A percentile compares a stretch with the other conserved stretches of the same genome.
Conservation (phyloP, 2,888 invertebrate genomes). For the Drepana falcataria region DNA sequence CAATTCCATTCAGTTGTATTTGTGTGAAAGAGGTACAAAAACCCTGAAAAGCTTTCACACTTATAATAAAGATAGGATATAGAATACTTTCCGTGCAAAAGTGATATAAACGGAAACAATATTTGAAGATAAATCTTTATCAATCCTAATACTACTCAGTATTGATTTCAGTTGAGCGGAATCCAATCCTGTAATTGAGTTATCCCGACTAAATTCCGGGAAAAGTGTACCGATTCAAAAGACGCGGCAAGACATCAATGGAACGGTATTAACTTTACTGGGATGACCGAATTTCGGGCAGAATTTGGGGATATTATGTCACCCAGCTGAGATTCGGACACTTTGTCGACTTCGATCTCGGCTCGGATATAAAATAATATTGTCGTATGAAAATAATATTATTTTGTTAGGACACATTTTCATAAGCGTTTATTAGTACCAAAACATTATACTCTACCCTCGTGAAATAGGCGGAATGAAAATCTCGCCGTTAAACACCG, state of each 20-base stretch:
- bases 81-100: neutral
- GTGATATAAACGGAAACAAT: neutral
- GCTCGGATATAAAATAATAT: neutral
- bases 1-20: too few species aligned
- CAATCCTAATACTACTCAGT: neutral
- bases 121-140: neutral
- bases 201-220: neutral
- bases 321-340: neutral
- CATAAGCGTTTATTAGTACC: too few species aligned
- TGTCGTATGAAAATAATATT: too few species aligned
- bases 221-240: neutral
- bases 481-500: too few species aligned
- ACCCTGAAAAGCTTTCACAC: too few species aligned
- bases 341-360: neutral
- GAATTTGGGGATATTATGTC: neutral
- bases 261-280: neutral
- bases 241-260: neutral
- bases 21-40: too few species aligned
- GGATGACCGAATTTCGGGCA: neutral
- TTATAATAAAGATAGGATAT: too few species aligned
- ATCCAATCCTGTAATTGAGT: conserved; percentile 2
- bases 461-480: too few species aligned
- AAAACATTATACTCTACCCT: too few species aligned
- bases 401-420: too few species aligned
- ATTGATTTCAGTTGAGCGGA: neutral